Evolutionary conservation across 2,888 invertebrate species (phyloP).

Genomic region (Stramonita haemastoma): DNA sequence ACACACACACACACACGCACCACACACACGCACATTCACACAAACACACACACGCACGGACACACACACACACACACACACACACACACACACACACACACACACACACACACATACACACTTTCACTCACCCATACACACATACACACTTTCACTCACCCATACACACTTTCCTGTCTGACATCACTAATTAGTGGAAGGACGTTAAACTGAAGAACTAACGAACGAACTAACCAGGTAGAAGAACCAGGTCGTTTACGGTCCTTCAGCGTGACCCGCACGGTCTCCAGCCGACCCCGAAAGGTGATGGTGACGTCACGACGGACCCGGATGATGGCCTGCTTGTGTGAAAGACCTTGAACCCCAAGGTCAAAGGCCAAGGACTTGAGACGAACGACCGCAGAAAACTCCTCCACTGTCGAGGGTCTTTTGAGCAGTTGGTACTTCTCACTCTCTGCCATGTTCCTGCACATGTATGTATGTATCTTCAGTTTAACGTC

Average conservation of each 20-base stretch:
- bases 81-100: no score
- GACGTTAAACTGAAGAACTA: no score
- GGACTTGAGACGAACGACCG: neutral
- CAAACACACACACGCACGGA: neutral
- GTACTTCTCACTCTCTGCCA: neutral
- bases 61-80: neutral
- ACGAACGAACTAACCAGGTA: neutral
- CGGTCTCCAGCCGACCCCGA: neutral
- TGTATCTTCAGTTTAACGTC: no score
- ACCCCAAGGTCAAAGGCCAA: conserved; percentile 3
- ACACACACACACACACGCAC: no score
- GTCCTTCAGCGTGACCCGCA: neutral
- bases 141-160: no score
- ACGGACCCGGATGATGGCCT: neutral
- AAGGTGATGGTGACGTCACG: conserved; percentile 27
- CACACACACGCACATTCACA: no score
- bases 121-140: no score
- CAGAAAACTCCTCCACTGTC: conserved; percentile 16
- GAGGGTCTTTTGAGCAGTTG: neutral
- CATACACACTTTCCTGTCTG: no score
- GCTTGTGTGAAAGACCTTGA: neutral
- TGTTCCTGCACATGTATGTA: no score
- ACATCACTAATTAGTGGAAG: no score
- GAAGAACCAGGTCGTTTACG: neutral
- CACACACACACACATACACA: no score